Evolutionary conservation across 2,797 vertebrate species (phyloP).

Genomic region (Acridotheres tristis): DNA sequence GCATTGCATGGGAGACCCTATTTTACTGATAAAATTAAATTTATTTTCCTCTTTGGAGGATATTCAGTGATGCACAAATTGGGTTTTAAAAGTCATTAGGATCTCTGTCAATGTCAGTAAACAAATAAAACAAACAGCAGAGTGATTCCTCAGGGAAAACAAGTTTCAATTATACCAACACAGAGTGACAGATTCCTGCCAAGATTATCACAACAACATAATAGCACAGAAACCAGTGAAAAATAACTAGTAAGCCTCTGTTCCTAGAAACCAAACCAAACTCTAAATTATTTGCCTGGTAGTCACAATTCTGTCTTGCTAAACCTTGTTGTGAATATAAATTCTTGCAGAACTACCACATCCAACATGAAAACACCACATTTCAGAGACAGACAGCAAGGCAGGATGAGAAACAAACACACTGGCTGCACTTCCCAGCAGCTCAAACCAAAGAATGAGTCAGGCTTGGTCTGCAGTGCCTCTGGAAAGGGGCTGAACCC

Average conservation of each 20-base stretch:
- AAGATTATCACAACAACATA: conserved; percentile 70
- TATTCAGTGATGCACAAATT: conserved; percentile 71
- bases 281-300: not conserved
- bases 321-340: not conserved
- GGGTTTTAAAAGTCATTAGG: conserved; percentile 73
- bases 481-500: not conserved
- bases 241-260: conserved; percentile 51
- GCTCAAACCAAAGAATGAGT: not conserved
- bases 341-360: not conserved
- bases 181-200: conserved; percentile 67
- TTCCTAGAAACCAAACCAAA: conserved; percentile 28
- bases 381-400: not conserved
- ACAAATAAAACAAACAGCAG: conserved; percentile 72
- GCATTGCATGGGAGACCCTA: not conserved
- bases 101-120: conserved; percentile 74
- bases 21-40: conserved; percentile 66
- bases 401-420: not conserved
- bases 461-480: not conserved
- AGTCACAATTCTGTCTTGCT: not conserved
- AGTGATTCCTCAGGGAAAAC: conserved; percentile 68
- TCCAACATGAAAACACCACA: not conserved
- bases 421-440: not conserved
- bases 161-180: conserved; percentile 71
- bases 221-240: conserved; percentile 58
- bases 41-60: conserved; percentile 67